Evolutionary conservation across 2,888 invertebrate species (phyloP).

Genomic region (Thalpophila matura): DNA sequence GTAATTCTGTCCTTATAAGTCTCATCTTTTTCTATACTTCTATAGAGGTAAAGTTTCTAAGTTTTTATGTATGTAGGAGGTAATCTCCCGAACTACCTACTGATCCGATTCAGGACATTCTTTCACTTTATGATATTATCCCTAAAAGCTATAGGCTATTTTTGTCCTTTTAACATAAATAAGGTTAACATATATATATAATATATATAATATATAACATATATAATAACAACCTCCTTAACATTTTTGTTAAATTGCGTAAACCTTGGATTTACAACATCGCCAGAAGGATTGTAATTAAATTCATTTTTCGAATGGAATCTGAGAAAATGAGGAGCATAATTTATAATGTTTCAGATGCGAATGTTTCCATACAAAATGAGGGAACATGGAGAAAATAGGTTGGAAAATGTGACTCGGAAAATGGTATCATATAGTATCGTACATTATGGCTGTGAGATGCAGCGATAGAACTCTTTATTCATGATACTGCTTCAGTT

Average conservation of each 20-base stretch:
- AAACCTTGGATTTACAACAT: slow-evolving; percentile 6
- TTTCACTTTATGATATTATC: too few relatives aligned
- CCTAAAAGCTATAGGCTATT: too few relatives aligned
- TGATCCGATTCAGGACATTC: too few relatives aligned
- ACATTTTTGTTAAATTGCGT: not conserved
- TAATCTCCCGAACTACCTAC: too few relatives aligned
- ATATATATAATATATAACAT: too few relatives aligned
- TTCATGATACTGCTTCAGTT: slow-evolving; percentile 8
- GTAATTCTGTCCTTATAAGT: too few relatives aligned
- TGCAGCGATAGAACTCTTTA: slow-evolving; percentile 23
- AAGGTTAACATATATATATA: too few relatives aligned
- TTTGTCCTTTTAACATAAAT: too few relatives aligned
- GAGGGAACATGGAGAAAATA: slow-evolving; percentile 5
- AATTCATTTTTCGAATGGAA: slow-evolving; percentile 37
- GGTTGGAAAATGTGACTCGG: slow-evolving; percentile 10
- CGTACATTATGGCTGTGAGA: not conserved
- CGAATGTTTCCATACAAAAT: slow-evolving; percentile 36
- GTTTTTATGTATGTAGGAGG: too few relatives aligned
- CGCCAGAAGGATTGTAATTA: slow-evolving; percentile 23
- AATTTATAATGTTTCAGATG: slow-evolving; percentile 40
- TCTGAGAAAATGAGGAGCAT: slow-evolving; percentile 20
- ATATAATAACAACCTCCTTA: too few relatives aligned
- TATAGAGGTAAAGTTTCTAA: too few relatives aligned
- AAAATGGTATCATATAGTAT: slow-evolving; percentile 14
- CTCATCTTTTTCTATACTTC: too few relatives aligned